Conservation (phyloP, 2,888 invertebrate species). For the Yponomeuta malinellus region DNA sequence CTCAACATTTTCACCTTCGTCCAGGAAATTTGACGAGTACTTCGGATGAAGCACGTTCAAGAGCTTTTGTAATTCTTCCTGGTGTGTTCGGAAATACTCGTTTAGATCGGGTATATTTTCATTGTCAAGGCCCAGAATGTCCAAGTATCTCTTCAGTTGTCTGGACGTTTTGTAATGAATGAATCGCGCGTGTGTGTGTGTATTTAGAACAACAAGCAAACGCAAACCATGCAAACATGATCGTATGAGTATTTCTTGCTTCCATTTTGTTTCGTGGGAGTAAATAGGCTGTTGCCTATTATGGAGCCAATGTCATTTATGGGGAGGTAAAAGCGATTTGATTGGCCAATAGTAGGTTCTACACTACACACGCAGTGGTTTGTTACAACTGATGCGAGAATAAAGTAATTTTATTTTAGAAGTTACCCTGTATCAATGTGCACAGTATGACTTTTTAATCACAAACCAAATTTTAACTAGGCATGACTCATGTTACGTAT, state of each 20-base stretch:
- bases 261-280: not conserved
- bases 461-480: no score
- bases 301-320: not conserved
- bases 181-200: not conserved
- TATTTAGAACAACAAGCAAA: constrained; percentile 26
- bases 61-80: constrained; percentile 57
- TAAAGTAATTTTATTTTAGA: no score
- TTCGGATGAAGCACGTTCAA: constrained; percentile 57
- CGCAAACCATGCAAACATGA: constrained; percentile 66
- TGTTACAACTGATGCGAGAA: no score
- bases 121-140: constrained; percentile 74
- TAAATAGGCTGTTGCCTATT: not conserved
- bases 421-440: no score
- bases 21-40: constrained; percentile 45
- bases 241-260: constrained; percentile 8
- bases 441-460: no score
- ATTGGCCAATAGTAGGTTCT: no score
- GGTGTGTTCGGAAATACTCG: constrained; percentile 58
- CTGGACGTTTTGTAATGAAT: constrained; percentile 38
- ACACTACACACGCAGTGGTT: no score
- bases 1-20: constrained; percentile 44
- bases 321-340: no score
- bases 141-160: constrained; percentile 76
- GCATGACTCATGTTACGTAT: no score
- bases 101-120: constrained; percentile 57